These are phyloP conservation scores for Myotis vivesi DNA, from an alignment of 2,797 vertebrate genomes.

Conservation along the genomic window DNA sequence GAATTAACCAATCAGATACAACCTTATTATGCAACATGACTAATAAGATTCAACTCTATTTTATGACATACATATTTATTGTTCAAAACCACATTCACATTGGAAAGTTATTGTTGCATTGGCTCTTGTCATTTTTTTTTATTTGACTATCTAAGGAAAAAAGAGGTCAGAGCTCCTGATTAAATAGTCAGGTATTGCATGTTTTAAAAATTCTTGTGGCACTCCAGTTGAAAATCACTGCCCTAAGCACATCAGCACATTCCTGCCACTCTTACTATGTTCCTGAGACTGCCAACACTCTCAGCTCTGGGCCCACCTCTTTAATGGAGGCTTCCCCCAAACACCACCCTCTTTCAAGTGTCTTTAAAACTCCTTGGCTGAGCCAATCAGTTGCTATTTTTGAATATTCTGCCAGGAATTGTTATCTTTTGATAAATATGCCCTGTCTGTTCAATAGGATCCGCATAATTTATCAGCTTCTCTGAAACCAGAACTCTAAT, in stretches of 20 bases:
- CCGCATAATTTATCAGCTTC: constrained; percentile 58
- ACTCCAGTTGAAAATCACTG: not conserved
- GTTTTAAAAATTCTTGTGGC: not conserved
- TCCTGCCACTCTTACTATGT: not conserved
- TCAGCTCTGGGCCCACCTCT: not conserved
- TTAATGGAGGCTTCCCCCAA: not conserved
- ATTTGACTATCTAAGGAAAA: not conserved
- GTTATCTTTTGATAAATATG: constrained; percentile 69
- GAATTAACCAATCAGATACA: not conserved
- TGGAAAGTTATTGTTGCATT: not conserved
- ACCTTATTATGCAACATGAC: not conserved
- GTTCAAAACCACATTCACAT: not conserved
- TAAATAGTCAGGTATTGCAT: not conserved
- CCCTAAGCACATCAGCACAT: not conserved
- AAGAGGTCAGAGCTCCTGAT: not conserved
- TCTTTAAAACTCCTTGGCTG: constrained; percentile 23
- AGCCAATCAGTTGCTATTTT: constrained; percentile 12
- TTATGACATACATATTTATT: not conserved
- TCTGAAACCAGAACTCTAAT: constrained; percentile 53
- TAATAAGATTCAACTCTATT: not conserved
- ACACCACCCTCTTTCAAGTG: not conserved
- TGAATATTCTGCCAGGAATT: constrained; percentile 27
- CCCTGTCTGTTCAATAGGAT: constrained; percentile 47
- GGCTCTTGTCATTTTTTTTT: not conserved
- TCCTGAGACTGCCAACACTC: not conserved